Base-by-base conservation (phyloP, 2,113 vertebrate species). In the Collichthys lucidus region DNA sequence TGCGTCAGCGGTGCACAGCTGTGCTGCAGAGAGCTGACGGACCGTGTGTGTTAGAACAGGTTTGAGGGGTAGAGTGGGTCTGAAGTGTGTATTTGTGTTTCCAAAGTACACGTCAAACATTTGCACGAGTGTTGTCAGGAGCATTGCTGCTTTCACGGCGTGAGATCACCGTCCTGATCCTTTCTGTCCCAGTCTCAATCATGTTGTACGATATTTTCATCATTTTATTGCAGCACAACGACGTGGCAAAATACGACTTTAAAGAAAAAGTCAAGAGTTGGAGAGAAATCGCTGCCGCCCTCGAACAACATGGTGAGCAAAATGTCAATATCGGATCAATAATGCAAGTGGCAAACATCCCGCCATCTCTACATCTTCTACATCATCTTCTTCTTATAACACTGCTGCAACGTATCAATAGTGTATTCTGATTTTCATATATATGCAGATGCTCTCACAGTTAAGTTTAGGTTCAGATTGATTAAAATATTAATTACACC, bases 1-100 rank as follows among this genome's bases (percentile, higher is more conserved):
- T 87, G 64, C 85, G 40, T 87, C 86, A 91, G 68, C 1, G 77
- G 1, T 35, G 67, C 78, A 83, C 91, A 92, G 91, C 91, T 91
- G 91, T 82, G 72, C 76, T 12, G 40, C 52, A 14, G 63, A 70
- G 79, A 76, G 70, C 40, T 11, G 65, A 57, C 2, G 4, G 52
- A 4, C 62, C 1, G 47, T n/a, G 74, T n/a, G n/a, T 83, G 67
- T 72, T 49, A 9, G 11, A 24, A 69, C 50, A 61, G 22, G 44
- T 63, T 11, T 53, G 55, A 50, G 42, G n/a, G 20, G 19, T 19
- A 46, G 15, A 24, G 22, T 60, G 10, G n/a, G 4, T 14, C 1
- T 17, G 12, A 35, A 5, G 72, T 44, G 61, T 74, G 17, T 59
- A 0, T 82, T 11, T 17, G 17, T 62, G 31, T 29, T 71, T 70